A percentile compares a stretch with the other conserved stretches of the same genome.
Conservation (phyloP, 2,113 vertebrate genomes). For the Pipa parva region DNA sequence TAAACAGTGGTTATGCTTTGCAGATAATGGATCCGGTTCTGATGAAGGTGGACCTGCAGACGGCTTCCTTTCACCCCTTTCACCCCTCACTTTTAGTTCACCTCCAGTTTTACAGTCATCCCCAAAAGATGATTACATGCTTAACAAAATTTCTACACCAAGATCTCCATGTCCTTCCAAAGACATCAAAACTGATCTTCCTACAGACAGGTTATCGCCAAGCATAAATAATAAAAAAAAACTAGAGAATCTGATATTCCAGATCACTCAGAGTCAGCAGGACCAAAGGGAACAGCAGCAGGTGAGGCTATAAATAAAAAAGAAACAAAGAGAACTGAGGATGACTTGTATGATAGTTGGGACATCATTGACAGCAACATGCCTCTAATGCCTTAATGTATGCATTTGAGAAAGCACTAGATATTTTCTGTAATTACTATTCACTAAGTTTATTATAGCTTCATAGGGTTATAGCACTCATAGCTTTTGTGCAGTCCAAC, state of each 20-base stretch:
- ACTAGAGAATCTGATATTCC: constrained; percentile 19
- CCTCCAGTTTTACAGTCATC: not conserved
- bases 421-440: no score
- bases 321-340: no score
- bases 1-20: not conserved
- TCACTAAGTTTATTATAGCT: no score
- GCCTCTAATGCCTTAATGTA: no score
- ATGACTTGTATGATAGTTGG: no score
- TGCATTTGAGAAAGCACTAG: no score
- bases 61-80: constrained; percentile 17
- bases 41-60: not conserved
- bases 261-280: constrained; percentile 8
- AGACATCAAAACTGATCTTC: not conserved
- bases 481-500: no score
- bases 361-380: no score
- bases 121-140: not conserved
- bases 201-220: constrained; percentile 2
- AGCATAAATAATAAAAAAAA: not conserved
- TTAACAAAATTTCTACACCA: rapidly evolving
- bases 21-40: not conserved
- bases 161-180: not conserved
- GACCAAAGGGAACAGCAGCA: constrained; percentile 24
- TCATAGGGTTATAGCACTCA: no score
- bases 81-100: not conserved
- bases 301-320: not conserved